A percentile compares a stretch with the other conserved stretches of the same genome.
Conservation (phyloP, 2,113 vertebrate species). For the Chinchilla lanigera region DNA sequence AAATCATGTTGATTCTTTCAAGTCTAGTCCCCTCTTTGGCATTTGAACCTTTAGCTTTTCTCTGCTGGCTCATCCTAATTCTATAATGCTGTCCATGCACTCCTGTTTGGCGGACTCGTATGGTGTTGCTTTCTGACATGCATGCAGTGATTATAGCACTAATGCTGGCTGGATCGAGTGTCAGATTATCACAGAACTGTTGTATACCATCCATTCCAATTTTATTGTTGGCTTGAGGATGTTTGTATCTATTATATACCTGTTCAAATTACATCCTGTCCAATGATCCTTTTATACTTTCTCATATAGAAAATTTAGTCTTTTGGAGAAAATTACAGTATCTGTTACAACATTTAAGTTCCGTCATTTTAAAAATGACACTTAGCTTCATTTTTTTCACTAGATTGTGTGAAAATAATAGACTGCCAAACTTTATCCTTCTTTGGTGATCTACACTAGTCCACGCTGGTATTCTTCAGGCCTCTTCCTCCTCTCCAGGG, state of each 20-base stretch:
- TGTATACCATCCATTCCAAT: conserved; percentile 93
- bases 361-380: conserved; percentile 97
- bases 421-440: conserved; percentile 99
- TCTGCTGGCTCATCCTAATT: conserved; percentile 90
- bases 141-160: conserved; percentile 92
- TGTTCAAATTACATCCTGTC: conserved; percentile 97
- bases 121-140: conserved; percentile 88
- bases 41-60: conserved; percentile 93
- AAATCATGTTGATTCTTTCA: conserved; percentile 92
- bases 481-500: too few species aligned
- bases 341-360: conserved; percentile 99
- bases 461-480: too few species aligned
- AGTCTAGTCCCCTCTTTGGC: conserved; percentile 93
- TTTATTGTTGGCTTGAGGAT: conserved; percentile 93
- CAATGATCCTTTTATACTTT: conserved; percentile 94
- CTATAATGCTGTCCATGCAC: too few species aligned
- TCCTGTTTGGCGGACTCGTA: not conserved
- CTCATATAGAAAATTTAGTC: conserved; percentile 95
- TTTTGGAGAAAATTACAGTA: conserved; percentile 96
- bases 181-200: conserved; percentile 92
- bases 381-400: conserved; percentile 97
- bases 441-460: conserved; percentile 99
- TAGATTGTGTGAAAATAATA: conserved; percentile 99
- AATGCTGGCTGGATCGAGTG: conserved; percentile 91
- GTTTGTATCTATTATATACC: conserved; percentile 96